Evolutionary conservation across 2,888 invertebrate genomes (phyloP).

Genomic region (Sinotaia quadrata): DNA sequence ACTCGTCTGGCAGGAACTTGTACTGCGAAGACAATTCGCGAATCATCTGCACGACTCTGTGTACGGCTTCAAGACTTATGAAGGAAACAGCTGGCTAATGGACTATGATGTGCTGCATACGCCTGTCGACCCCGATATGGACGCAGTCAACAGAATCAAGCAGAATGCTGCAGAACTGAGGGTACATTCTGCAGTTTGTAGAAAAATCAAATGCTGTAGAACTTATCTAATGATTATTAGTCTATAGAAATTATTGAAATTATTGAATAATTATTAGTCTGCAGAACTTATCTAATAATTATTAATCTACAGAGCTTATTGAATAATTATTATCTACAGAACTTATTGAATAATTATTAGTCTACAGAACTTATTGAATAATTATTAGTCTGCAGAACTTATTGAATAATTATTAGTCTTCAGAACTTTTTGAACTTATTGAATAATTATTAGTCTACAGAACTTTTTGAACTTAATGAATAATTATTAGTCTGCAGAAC

Average conservation of each 20-base stretch:
- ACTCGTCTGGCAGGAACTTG: constrained; percentile 42
- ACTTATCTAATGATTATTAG: neutral
- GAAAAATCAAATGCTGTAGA: too few relatives aligned
- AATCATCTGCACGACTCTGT: constrained; percentile 42
- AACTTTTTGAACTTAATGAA: too few relatives aligned
- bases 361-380: too few relatives aligned
- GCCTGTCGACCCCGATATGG: constrained; percentile 50
- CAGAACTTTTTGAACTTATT: too few relatives aligned
- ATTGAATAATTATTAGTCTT: too few relatives aligned
- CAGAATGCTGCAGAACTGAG: constrained; percentile 34
- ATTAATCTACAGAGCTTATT: too few relatives aligned
- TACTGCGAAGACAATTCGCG: constrained; percentile 34
- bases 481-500: too few relatives aligned
- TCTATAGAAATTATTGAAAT: neutral
- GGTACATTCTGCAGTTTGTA: constrained; percentile 23
- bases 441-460: too few relatives aligned
- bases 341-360: too few relatives aligned
- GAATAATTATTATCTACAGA: too few relatives aligned
- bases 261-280: neutral
- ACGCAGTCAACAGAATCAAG: constrained; percentile 41
- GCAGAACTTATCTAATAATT: too few relatives aligned
- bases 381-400: too few relatives aligned
- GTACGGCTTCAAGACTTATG: constrained; percentile 51
- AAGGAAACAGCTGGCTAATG: constrained; percentile 47
- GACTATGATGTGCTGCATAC: constrained; percentile 49